These are phyloP conservation scores for Rhorus exstirpatorius DNA, from an alignment of 2,888 invertebrate species.

Conservation along the genomic window DNA sequence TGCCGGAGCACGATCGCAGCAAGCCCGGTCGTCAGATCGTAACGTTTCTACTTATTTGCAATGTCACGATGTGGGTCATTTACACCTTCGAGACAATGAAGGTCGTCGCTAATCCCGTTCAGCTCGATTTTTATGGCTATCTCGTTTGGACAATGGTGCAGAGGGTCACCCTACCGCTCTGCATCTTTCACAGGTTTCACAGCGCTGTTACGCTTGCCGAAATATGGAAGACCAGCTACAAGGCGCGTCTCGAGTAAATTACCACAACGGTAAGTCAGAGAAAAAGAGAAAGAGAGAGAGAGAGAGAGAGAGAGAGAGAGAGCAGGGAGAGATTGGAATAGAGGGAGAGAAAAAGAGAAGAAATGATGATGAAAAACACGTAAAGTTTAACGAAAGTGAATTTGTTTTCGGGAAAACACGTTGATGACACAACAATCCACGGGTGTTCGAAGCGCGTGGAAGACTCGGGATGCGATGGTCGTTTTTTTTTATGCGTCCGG, in stretches of 20 bases:
- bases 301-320: constrained; percentile 4
- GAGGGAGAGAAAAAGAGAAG: constrained; percentile 10
- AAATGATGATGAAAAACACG: constrained; percentile 2
- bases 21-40: constrained; percentile 98
- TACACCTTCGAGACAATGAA: constrained; percentile 98
- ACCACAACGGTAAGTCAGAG: not conserved
- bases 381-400: constrained; percentile 32
- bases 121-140: constrained; percentile 96
- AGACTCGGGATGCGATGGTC: constrained; percentile 39
- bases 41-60: constrained; percentile 97
- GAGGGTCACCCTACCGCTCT: constrained; percentile 96
- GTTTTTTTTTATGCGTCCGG: not conserved
- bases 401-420: constrained; percentile 22
- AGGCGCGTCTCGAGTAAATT: constrained; percentile 94
- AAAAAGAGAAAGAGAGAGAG: constrained; percentile 2
- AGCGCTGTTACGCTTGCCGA: constrained; percentile 97
- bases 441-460: constrained; percentile 43
- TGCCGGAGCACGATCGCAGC: constrained; percentile 96
- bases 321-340: not conserved
- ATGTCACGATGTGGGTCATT: constrained; percentile 98
- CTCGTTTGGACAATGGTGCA: constrained; percentile 97
- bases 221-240: constrained; percentile 98
- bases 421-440: constrained; percentile 5
- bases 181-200: constrained; percentile 98
- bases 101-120: constrained; percentile 96